Evolutionary conservation across 2,888 invertebrate species (phyloP).

Genomic region (Byasa hedistus): DNA sequence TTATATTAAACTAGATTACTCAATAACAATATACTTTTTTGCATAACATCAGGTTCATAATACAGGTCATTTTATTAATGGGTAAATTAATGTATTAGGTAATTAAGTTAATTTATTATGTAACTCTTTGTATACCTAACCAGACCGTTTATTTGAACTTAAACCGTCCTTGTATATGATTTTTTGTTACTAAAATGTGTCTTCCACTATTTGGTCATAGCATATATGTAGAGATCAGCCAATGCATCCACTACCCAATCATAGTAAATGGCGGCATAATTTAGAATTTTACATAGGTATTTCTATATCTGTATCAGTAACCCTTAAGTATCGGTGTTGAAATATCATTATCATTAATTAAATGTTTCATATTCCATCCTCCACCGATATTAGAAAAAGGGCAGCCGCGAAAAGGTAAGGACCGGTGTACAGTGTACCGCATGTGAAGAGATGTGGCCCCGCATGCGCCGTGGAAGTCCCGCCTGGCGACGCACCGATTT

Average conservation of each 20-base stretch:
- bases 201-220: background rate
- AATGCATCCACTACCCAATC: constrained; percentile 4
- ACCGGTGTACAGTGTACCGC: constrained; percentile 63
- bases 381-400: constrained; percentile 87
- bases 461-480: constrained; percentile 67
- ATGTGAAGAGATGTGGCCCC: constrained; percentile 69
- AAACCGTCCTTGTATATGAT: no score
- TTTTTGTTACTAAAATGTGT: background rate
- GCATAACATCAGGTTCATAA: no score
- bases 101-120: no score
- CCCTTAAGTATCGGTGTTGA: constrained; percentile 23
- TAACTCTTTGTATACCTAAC: background rate
- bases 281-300: background rate
- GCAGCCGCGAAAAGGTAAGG: constrained; percentile 92
- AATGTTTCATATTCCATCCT: constrained; percentile 79
- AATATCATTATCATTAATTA: constrained; percentile 73
- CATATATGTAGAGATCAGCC: background rate
- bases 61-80: no score
- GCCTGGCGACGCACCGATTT: constrained; percentile 37
- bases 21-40: no score
- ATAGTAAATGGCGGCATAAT: background rate
- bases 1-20: no score
- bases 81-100: no score
- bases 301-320: background rate
- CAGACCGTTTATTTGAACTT: background rate